phyloP scores from a whole-genome alignment of 2,113 vertebrate species.

The Varanus komodoensis region DNA sequence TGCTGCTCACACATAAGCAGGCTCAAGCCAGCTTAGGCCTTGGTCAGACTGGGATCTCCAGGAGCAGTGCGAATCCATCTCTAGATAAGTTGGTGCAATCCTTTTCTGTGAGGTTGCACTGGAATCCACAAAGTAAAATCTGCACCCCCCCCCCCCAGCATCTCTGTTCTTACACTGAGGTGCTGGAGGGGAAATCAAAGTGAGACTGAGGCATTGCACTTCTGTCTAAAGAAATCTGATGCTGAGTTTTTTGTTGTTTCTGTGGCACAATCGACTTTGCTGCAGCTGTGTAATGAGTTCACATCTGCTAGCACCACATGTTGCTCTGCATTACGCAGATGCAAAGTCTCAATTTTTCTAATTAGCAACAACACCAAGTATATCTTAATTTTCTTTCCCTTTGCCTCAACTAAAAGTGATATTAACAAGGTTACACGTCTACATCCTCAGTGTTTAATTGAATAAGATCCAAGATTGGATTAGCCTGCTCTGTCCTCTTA shows the following conservation, averaged over 20 bases:
- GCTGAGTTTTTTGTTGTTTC: conserved; percentile 67
- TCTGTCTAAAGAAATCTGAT: conserved; percentile 59
- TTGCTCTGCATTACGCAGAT: conserved; percentile 82
- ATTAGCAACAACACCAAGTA: conserved; percentile 85
- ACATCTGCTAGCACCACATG: conserved; percentile 86
- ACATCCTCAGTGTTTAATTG: conserved; percentile 78
- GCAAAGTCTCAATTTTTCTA: conserved; percentile 87
- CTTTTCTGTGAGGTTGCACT: not conserved
- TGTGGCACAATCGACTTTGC: conserved; percentile 66
- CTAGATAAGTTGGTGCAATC: not conserved
- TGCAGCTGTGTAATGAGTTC: conserved; percentile 86
- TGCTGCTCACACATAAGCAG: not conserved
- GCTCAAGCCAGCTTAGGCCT: not conserved
- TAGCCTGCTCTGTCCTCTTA: conserved; percentile 67
- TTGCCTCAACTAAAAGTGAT: conserved; percentile 83
- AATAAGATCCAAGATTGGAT: conserved; percentile 79
- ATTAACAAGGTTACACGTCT: conserved; percentile 85
- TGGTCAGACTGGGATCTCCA: not conserved
- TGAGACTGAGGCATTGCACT: conserved; percentile 31
- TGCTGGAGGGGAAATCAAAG: conserved; percentile 15
- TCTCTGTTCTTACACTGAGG: not conserved
- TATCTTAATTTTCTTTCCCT: conserved; percentile 86
- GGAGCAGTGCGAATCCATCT: not conserved
- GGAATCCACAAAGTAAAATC: not conserved
- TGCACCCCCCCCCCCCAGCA: not conserved